These are phyloP conservation scores for Acleris cristana DNA, from an alignment of 2,888 invertebrate species.

Conservation along the genomic window DNA sequence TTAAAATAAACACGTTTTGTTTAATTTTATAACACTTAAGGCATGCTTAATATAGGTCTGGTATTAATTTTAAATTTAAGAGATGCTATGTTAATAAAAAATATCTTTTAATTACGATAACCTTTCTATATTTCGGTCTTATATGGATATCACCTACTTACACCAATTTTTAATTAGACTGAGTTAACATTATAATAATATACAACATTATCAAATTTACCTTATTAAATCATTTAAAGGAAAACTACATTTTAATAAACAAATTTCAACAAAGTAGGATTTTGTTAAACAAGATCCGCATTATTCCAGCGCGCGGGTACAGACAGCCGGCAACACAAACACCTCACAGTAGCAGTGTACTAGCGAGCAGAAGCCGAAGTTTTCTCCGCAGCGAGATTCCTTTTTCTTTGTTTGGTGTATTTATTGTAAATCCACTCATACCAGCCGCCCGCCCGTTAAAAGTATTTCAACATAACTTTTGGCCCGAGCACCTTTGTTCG, in stretches of 20 bases:
- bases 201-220: too few species aligned
- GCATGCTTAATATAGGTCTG: too few species aligned
- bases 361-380: constrained; percentile 77
- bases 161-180: too few species aligned
- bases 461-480: constrained; percentile 82
- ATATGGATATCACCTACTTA: too few species aligned
- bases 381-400: constrained; percentile 81
- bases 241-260: constrained; percentile 3
- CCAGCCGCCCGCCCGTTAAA: constrained; percentile 68
- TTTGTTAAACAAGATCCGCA: constrained; percentile 16
- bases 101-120: too few species aligned
- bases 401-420: constrained; percentile 84
- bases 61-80: too few species aligned
- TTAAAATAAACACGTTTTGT: too few species aligned
- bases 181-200: too few species aligned
- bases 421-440: constrained; percentile 84
- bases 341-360: constrained; percentile 58
- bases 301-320: constrained; percentile 28
- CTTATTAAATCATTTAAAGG: neutral
- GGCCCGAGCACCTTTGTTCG: constrained; percentile 60
- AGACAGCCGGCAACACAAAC: constrained; percentile 42
- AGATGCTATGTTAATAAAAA: too few species aligned
- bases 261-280: constrained; percentile 2
- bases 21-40: too few species aligned
- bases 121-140: too few species aligned